phyloP scores from a whole-genome alignment of 1,140 invertebrate genomes.

The Drosophila sulfurigaster region DNA sequence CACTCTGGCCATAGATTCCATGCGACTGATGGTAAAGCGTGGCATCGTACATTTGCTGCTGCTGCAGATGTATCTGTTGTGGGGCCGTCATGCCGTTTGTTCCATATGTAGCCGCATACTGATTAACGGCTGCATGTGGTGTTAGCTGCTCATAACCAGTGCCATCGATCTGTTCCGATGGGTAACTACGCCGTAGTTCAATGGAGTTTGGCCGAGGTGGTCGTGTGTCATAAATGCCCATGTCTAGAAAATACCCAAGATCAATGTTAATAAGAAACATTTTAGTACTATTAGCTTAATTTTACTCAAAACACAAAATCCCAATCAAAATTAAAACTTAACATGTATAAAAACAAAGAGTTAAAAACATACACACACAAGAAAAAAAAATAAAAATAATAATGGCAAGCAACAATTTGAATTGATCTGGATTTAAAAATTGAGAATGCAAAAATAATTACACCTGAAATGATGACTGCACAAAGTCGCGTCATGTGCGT shows the following conservation, averaged over 20 bases:
- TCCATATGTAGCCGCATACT: conserved; percentile 70
- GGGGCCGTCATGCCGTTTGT: conserved; percentile 76
- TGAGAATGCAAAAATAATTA: conserved; percentile 21
- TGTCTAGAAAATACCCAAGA: conserved; percentile 66
- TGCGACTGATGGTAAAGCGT: conserved; percentile 82
- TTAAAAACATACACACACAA: conserved; percentile 14
- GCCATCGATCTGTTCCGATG: conserved; percentile 87
- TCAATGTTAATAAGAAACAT: conserved; percentile 23
- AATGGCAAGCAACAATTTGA: conserved; percentile 38
- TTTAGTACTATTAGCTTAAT: not conserved
- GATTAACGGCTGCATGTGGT: conserved; percentile 66
- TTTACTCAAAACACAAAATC: conserved; percentile 17
- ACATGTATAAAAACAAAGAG: conserved; percentile 10
- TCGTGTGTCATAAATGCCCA: conserved; percentile 85
- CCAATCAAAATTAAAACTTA: conserved; percentile 23
- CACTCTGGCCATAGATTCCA: conserved; percentile 84
- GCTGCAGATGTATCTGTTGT: conserved; percentile 66
- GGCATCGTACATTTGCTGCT: conserved; percentile 78
- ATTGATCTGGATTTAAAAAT: conserved; percentile 15
- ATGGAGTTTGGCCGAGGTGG: conserved; percentile 91
- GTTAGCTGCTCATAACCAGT: conserved; percentile 78
- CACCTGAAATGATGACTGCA: conserved; percentile 8
- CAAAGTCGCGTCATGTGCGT: conserved; percentile 16
- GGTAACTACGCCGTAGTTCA: conserved; percentile 89
- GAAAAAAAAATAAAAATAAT: conserved; percentile 25